phyloP scores from a whole-genome alignment of 2,888 invertebrate genomes.

The Pristionchus mayeri region DNA sequence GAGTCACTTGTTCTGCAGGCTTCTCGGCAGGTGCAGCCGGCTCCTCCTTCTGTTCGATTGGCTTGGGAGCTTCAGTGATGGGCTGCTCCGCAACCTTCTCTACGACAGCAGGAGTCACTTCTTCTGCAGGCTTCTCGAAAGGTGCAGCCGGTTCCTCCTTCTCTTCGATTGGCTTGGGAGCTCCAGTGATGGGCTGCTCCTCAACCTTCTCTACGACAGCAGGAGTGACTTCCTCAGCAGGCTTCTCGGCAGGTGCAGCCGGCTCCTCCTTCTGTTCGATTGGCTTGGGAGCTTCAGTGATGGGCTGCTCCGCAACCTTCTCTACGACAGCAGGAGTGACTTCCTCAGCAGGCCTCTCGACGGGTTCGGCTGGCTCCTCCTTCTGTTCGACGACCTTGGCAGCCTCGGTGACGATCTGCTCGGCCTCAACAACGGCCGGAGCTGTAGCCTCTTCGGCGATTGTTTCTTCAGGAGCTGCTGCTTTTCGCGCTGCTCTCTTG shows the following conservation, averaged over 20 bases:
- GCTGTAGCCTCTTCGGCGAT: neutral
- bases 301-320: no score
- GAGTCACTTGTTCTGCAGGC: neutral
- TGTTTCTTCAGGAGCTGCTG: no score
- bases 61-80: neutral
- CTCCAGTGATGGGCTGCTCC: neutral
- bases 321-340: no score
- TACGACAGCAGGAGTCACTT: neutral
- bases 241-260: neutral
- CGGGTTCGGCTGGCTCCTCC: no score
- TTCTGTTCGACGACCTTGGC: no score
- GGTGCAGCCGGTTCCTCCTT: slow-evolving; percentile 32
- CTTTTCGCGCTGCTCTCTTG: no score
- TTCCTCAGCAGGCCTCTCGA: no score
- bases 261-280: no score
- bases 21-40: slow-evolving; percentile 11
- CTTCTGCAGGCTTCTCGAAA: slow-evolving; percentile 22
- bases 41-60: slow-evolving; percentile 25
- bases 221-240: neutral
- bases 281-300: no score
- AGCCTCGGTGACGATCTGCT: no score
- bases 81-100: slow-evolving; percentile 47
- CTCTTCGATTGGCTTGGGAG: slow-evolving; percentile 7
- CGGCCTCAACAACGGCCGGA: no score
- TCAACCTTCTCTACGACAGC: slow-evolving; percentile 45